These are phyloP conservation scores for Aplodontia rufa DNA, from an alignment of 2,113 vertebrate species.

Conservation along the genomic window DNA sequence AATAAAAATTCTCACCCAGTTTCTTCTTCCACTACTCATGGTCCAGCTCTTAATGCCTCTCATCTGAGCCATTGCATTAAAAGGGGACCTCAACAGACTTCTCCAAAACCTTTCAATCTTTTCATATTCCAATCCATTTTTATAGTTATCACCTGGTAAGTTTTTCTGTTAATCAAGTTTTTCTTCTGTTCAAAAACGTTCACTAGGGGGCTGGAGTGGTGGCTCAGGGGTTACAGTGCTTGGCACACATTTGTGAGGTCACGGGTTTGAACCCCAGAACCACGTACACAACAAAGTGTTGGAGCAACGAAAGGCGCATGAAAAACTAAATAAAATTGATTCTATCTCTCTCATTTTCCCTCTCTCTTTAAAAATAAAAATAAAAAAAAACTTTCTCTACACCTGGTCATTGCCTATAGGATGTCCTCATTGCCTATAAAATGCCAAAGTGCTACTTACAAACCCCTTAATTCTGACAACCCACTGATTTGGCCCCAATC, in stretches of 20 bases:
- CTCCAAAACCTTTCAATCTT: neutral
- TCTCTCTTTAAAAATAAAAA: too few relatives aligned
- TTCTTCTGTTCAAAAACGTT: slow-evolving; percentile 30
- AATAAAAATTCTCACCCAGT: neutral
- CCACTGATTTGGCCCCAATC: neutral
- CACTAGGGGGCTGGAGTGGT: too few relatives aligned
- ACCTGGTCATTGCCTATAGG: slow-evolving; percentile 2
- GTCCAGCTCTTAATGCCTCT: neutral
- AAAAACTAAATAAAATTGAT: too few relatives aligned
- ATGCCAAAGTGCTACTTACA: neutral
- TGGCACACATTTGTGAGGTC: too few relatives aligned
- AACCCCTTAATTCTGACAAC: neutral
- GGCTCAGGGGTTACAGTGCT: too few relatives aligned
- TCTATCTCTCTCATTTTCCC: too few relatives aligned
- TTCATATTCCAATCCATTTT: neutral
- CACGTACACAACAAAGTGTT: too few relatives aligned
- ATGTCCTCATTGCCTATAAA: neutral
- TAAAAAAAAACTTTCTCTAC: slow-evolving; percentile 9
- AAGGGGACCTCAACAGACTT: neutral
- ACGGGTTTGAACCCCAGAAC: too few relatives aligned
- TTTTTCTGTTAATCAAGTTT: slow-evolving; percentile 27
- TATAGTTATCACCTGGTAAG: neutral
- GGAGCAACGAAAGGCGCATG: too few relatives aligned
- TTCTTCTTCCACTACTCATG: neutral
- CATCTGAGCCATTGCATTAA: neutral